Evolutionary conservation across 2,797 vertebrate species (phyloP).

Genomic region (Acanthornis magna): DNA sequence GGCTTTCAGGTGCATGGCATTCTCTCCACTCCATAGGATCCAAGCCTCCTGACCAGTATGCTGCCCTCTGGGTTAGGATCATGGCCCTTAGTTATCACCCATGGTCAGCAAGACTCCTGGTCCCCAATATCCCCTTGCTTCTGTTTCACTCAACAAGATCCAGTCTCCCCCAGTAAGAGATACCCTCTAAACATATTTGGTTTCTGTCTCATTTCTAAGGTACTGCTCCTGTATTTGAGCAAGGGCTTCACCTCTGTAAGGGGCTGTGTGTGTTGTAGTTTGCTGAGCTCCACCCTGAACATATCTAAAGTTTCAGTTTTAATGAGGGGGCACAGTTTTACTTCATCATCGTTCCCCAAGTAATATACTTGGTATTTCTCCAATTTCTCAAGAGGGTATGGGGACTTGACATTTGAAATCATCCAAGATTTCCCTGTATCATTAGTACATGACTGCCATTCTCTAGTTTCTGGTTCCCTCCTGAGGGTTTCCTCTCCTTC

Average conservation of each 20-base stretch:
- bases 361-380: neutral
- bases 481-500: neutral
- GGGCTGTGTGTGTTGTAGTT: neutral
- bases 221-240: neutral
- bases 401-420: neutral
- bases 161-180: neutral
- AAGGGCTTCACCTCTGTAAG: neutral
- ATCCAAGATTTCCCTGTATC: neutral
- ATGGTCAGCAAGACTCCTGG: neutral
- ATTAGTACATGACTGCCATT: neutral
- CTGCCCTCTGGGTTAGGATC: neutral
- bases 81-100: neutral
- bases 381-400: accelerated
- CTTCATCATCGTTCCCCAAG: neutral
- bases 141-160: neutral
- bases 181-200: neutral
- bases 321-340: neutral
- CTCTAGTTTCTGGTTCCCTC: neutral
- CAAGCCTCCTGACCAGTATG: neutral
- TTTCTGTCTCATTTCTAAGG: neutral
- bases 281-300: neutral
- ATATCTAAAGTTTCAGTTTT: neutral
- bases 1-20: neutral
- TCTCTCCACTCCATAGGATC: neutral
- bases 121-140: neutral